Evolutionary conservation across 2,888 invertebrate genomes (phyloP).

Genomic region (Phengaris alcon): DNA sequence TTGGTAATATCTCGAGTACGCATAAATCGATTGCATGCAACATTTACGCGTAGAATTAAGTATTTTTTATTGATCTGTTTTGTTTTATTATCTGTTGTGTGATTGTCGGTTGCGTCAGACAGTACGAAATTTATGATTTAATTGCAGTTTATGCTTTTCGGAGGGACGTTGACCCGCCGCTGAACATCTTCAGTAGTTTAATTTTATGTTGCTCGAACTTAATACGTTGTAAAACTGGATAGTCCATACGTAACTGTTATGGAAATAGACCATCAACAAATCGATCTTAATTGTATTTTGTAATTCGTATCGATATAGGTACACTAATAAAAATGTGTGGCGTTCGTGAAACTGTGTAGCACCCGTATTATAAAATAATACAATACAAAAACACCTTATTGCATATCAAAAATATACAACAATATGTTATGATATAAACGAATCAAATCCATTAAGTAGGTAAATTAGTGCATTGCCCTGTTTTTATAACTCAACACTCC

Average conservation of each 20-base stretch:
- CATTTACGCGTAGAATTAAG: slow-evolving; percentile 53
- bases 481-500: not conserved
- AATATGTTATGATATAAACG: not conserved
- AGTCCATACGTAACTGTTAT: slow-evolving; percentile 6
- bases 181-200: slow-evolving; percentile 30
- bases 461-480: not conserved
- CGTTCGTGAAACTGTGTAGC: not conserved
- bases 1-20: slow-evolving; percentile 33
- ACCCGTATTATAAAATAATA: not conserved
- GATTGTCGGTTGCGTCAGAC: slow-evolving; percentile 74
- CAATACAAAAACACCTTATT: no score
- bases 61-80: slow-evolving; percentile 59
- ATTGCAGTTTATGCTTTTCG: slow-evolving; percentile 62
- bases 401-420: no score
- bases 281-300: slow-evolving; percentile 2
- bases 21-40: slow-evolving; percentile 61
- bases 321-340: not conserved
- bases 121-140: slow-evolving; percentile 77
- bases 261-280: not conserved
- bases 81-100: slow-evolving; percentile 73
- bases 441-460: not conserved
- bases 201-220: slow-evolving; percentile 14
- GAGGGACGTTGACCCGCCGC: slow-evolving; percentile 49
- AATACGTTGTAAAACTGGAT: slow-evolving; percentile 19
- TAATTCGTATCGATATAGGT: slow-evolving; percentile 2